Base-by-base conservation (phyloP, 2,797 vertebrate species). In the Halcyon leucocephala region DNA sequence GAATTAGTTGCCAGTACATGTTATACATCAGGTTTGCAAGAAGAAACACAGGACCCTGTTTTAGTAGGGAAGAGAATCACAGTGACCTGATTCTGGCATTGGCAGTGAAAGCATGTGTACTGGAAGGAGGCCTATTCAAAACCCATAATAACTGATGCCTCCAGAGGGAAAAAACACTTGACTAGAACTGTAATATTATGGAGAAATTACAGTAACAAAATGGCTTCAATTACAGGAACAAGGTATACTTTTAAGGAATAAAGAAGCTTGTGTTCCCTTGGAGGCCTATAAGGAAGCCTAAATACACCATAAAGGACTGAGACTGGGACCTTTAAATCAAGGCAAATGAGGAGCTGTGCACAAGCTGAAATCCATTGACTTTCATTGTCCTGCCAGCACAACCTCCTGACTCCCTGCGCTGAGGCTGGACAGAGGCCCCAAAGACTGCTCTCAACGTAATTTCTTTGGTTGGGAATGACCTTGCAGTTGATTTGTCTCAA, bases 161-260 rank as follows among this genome's bases (percentile, higher is more conserved):
- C 96, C 86, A 65, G 58, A 89, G 96, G 93, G 95, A 87, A 97
- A 91, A 82, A 95, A 58, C 69, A 93, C 93, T 95, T 97, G 92
- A 97, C 85, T 91, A 81, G 89, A 97, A 92, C 80, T 82, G 76
- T 73, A 96, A 92, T 93, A 94, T 96, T 91, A 96, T 74, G 94
- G 92, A 95, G 90, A 91, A 97, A 95, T 97, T 97, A 97, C 81
- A 90, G 96, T 69, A 94, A 96, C 93, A 87, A 97, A 97, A 95
- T 2, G 51, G 76, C 79, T 96, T 95, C 94, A 96, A 96, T 97
- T 97, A 97, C n/a, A 90, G 81, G 90, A 94, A 88, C 82, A 90
- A 95, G 87, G 92, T 92, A 83, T 66, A 94, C 66, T 91, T 96
- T 94, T 89, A 96, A 96, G 76, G 87, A 96, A 93, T 86, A 96